Base-by-base conservation (phyloP, 2,797 vertebrate genomes). In the Sebastes trivittatus region DNA sequence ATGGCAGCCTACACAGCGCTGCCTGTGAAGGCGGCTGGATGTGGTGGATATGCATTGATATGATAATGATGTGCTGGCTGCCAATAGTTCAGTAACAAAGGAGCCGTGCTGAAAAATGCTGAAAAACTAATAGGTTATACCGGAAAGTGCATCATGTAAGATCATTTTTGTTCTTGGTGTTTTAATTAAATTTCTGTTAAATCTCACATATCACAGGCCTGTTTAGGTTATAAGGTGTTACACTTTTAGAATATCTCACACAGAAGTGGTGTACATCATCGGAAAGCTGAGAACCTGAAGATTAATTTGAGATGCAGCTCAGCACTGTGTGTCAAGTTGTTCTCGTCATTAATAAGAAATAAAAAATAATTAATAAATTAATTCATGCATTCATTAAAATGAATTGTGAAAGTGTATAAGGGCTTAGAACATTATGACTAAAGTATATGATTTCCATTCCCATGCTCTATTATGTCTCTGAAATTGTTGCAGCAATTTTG, bases 1-100 rank as follows among this genome's bases (percentile, higher is more conserved):
- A 82, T 22, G 61, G 82, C 78, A 32, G 81, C 85, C 72, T 75
- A 78, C 79, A 78, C 58, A 80, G 38, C 13, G 2, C 14, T 36
- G 54, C 60, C 62, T 61, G 75, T 27, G 61, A 84, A 69, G 77
- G 80, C 6, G 0, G 78, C 11, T 42, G 36, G 63, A 80, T 81
- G 72, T 32, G 74, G 11, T 56, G 61, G 64, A 65, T 55, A 27
- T 36, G 62, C 67, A 63, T 27, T 69, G 77, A 75, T 56, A 82
- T 68, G 67, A 76, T 68, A 66, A 68, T 66, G 66, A 73, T 25
- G 23, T 22, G 64, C 67, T 3, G 34, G 34, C 52, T 49, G 64
- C 70, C 63, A 77, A 54, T 58, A 62, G 64, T 76, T 81, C 18
- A 42, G 25, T 62, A 58, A 64, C 55, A 80, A 77, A 81, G 29